Conservation (phyloP, 2,797 vertebrate genomes). For the Pseudochirops corinnae region DNA sequence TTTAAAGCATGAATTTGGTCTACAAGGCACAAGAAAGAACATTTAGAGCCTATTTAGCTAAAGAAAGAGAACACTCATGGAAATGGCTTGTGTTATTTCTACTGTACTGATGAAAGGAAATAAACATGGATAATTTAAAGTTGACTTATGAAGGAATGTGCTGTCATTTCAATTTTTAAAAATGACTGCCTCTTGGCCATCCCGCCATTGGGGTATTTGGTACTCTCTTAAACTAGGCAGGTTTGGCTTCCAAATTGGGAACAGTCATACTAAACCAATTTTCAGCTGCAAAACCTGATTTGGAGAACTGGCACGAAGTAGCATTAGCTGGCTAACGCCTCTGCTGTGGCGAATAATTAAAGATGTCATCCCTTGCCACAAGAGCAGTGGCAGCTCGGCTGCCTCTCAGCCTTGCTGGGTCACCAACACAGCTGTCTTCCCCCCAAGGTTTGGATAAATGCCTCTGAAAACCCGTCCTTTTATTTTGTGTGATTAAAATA, state of each 20-base stretch:
- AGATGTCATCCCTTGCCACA: constrained; percentile 76
- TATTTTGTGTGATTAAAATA: constrained; percentile 22
- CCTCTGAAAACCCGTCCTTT: neutral
- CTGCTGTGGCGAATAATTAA: constrained; percentile 78
- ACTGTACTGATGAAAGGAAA: constrained; percentile 71
- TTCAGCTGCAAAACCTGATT: constrained; percentile 70
- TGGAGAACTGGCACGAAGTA: constrained; percentile 72
- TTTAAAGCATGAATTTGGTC: neutral
- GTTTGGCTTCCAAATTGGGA: constrained; percentile 44
- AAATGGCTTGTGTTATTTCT: constrained; percentile 69
- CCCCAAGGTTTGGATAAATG: constrained; percentile 49
- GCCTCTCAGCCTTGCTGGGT: constrained; percentile 67
- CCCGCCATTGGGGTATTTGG: constrained; percentile 27
- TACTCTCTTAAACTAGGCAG: constrained; percentile 12
- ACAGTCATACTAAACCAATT: constrained; percentile 62
- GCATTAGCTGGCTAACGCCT: constrained; percentile 68
- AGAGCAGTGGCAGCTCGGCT: constrained; percentile 67
- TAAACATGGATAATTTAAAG: constrained; percentile 73
- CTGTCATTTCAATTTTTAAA: constrained; percentile 74
- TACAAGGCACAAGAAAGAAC: neutral
- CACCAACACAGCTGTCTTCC: constrained; percentile 75
- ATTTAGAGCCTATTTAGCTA: neutral
- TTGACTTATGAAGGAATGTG: constrained; percentile 72
- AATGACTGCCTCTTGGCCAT: constrained; percentile 52
- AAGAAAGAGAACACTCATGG: constrained; percentile 58